Percentiles rank a stretch among this genome's conserved stretches.
Evolutionary conservation across 2,888 invertebrate species (phyloP).

Genomic region (Taenaris catops): DNA sequence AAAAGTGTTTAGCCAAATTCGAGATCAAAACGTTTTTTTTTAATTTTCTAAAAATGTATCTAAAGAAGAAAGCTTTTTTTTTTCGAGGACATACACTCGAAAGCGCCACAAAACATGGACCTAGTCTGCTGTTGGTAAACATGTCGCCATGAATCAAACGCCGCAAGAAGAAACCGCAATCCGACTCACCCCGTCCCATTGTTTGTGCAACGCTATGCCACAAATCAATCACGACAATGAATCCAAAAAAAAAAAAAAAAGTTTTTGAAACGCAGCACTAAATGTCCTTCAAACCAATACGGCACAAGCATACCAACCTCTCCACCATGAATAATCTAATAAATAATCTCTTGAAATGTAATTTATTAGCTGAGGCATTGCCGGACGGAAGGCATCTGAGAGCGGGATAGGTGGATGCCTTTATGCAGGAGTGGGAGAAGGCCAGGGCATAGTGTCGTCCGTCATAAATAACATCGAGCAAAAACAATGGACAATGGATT

Average conservation of each 20-base stretch:
- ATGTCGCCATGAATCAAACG: constrained; percentile 31
- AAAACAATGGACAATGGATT: constrained; percentile 80
- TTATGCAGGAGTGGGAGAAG: constrained; percentile 34
- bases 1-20: too few relatives aligned
- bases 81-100: too few relatives aligned
- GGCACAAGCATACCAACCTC: constrained; percentile 57
- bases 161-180: constrained; percentile 24
- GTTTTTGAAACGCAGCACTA: constrained; percentile 39
- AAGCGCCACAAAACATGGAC: constrained; percentile 13
- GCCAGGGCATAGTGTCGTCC: constrained; percentile 53
- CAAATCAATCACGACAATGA: constrained; percentile 77
- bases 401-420: constrained; percentile 35
- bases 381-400: constrained; percentile 64
- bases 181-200: constrained; percentile 30
- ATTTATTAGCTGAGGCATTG: constrained; percentile 72
- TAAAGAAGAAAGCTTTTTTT: too few relatives aligned
- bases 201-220: constrained; percentile 33
- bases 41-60: too few relatives aligned
- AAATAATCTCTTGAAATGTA: constrained; percentile 74
- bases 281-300: constrained; percentile 71
- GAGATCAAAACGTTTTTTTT: too few relatives aligned
- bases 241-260: too few relatives aligned
- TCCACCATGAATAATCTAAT: constrained; percentile 76
- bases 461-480: constrained; percentile 76
- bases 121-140: constrained; percentile 26